Evolutionary conservation across 2,888 invertebrate genomes (phyloP).

Genomic region (Protophormia terraenovae): DNA sequence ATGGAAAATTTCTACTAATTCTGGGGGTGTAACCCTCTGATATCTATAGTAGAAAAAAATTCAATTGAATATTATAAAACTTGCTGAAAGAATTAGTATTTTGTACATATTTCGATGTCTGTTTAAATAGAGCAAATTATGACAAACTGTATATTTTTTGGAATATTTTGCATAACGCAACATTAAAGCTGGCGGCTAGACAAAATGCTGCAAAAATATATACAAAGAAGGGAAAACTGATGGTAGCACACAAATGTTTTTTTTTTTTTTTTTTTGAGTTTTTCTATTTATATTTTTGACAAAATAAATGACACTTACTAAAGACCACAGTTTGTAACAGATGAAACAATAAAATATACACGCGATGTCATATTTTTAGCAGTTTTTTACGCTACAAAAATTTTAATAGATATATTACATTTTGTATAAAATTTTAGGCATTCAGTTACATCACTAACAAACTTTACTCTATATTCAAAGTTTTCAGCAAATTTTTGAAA

Average conservation of each 20-base stretch:
- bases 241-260: neutral
- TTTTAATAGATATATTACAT: neutral
- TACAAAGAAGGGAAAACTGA: neutral
- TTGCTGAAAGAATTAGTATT: neutral
- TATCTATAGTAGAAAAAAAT: neutral
- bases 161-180: constrained; percentile 11
- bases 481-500: too few species aligned
- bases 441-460: too few species aligned
- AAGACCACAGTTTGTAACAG: neutral
- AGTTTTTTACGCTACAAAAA: neutral
- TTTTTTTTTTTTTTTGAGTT: neutral
- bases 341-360: constrained; percentile 20
- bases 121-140: neutral
- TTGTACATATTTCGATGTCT: neutral
- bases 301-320: neutral
- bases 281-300: too few species aligned
- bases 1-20: neutral
- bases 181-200: constrained; percentile 37
- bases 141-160: neutral
- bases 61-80: too few species aligned
- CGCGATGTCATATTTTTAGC: neutral
- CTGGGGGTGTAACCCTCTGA: neutral
- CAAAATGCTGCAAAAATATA: constrained; percentile 11
- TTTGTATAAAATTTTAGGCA: neutral
- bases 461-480: too few species aligned